Base-by-base conservation (phyloP, 23 tunicate genomes). In the Styela clava region DNA sequence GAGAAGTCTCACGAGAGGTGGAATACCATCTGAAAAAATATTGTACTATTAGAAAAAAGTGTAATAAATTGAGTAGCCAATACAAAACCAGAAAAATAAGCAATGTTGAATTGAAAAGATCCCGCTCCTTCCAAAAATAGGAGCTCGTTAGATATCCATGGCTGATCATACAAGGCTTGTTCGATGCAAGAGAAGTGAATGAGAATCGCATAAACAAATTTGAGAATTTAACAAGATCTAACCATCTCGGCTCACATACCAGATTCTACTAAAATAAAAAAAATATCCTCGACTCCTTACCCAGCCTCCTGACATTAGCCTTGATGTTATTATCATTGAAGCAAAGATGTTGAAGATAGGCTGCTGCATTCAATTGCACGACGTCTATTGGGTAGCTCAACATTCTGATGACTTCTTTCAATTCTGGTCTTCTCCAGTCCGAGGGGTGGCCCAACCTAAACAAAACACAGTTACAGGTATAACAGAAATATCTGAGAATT, bases 311-410 rank as follows among this genome's bases (percentile, higher is more conserved):
- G 9, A 91, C 94, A 34, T 91, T 84, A 2, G 87, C 69, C 70
- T 96, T 96, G 2, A 91, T 73, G 32, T 87, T 70, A 63, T 88
- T 84, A 68, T 96, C 81, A 73, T 91, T 96, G 69, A 63, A 96
- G 64, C 82, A 84, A 16, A 96, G 83, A 69, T 96, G 99, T 78
- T 96, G 99, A 36, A 96, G 61, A 61, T 96, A 96, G 0, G 82
- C 99, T 16, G 99, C 99, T 1, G 99, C 99, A 76, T 96, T 96
- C 64, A 79, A 83, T 85, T 93, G 98, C 44, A 93, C 98, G 20
- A 87, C 86, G 32, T 87, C 89, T 86, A 93, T 81, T 77, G 86
- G 86, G 76, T 93, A 93, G 2, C 83, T 74, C 27, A 93, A 67
- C 98, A 93, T 93, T 80, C 79, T 80, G 74, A 93, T 88, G 0